Base-by-base conservation (phyloP, 2,113 vertebrate genomes). In the Benitochromis conjunctus region DNA sequence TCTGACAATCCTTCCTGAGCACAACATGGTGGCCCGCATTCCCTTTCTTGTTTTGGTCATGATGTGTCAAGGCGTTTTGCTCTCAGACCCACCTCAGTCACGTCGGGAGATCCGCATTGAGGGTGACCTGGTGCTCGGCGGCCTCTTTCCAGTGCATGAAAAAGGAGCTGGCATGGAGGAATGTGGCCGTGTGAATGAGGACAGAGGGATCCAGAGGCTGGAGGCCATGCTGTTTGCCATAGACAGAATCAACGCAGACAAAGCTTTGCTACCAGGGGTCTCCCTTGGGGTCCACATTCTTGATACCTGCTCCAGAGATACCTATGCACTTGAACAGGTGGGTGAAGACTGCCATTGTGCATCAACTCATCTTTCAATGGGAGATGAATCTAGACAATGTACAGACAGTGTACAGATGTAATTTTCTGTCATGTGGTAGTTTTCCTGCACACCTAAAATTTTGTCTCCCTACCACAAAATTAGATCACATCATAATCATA, bases 201-300 rank as follows among this genome's bases (percentile, higher is more conserved):
- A 98, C 81, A 92, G 99, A 82, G 99, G 99, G 4, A 99, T 99
- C 88, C 99, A 99, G 90, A 97, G 99, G 64, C 91, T 99, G 93
- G 99, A 99, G 93, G 99, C 99, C 83, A 99, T 99, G 99, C 90
- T 99, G 85, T 99, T 99, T 90, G 99, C 99, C 55, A 98, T 99
- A 16, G 98, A 99, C 89, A 96, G 97, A 90, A 99, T 99, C 96
- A 99, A 99, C 94, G 95, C 90, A 60, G 98, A 99, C 89, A 90
- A 94, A 21, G 91, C 94, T 53, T 91, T 99, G 93, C 96, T 99
- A 21, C 99, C 99, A 0, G 98, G 99, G 79, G 96, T 99, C 24
- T 96, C 97, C 57, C 94, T 99, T 38, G 99, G 99, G 14, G 97
- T 99, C 86, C 99, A 99, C 82, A 99, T 99, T 89, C 94, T 99